Percentiles rank a stretch among this genome's conserved stretches.
phyloP scores from a whole-genome alignment of 2,888 invertebrate species.

The Leucania comma region DNA sequence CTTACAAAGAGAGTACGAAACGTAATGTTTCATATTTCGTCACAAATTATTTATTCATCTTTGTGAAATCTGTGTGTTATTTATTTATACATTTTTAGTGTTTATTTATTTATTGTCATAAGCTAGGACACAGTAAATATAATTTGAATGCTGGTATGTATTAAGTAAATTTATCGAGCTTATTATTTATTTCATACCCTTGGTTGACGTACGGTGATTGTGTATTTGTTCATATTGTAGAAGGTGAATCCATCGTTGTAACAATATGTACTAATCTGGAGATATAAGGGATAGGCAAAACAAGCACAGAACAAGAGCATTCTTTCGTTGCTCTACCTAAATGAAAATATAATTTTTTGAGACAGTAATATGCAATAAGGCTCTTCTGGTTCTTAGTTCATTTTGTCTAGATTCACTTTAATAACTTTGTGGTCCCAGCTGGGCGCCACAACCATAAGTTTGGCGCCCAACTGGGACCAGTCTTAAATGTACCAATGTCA shows the following conservation, averaged over 20 bases:
- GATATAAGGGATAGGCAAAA: neutral
- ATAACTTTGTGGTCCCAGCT: neutral
- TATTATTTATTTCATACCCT: constrained; percentile 16
- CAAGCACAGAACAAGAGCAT: neutral
- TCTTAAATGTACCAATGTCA: neutral
- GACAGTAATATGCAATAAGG: neutral
- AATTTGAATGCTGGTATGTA: too few relatives aligned
- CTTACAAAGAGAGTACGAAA: constrained; percentile 7
- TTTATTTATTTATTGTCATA: constrained; percentile 10
- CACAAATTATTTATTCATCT: constrained; percentile 23
- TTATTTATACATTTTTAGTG: constrained; percentile 13
- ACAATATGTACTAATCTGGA: neutral
- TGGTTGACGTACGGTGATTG: constrained; percentile 1
- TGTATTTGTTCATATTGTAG: neutral
- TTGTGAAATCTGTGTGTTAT: constrained; percentile 22
- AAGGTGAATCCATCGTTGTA: neutral
- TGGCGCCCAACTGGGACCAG: constrained; percentile 5
- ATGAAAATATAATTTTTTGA: neutral
- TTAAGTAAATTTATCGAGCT: neutral
- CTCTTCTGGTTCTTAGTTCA: neutral
- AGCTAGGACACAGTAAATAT: too few relatives aligned
- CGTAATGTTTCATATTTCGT: constrained; percentile 1
- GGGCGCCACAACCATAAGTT: neutral
- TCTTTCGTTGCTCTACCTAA: neutral
- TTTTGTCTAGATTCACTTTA: neutral